A percentile compares a stretch with the other conserved stretches of the same genome.
Conservation (phyloP, 53 echinoderm and acorn worm genomes). For the Stichopus horrens region DNA sequence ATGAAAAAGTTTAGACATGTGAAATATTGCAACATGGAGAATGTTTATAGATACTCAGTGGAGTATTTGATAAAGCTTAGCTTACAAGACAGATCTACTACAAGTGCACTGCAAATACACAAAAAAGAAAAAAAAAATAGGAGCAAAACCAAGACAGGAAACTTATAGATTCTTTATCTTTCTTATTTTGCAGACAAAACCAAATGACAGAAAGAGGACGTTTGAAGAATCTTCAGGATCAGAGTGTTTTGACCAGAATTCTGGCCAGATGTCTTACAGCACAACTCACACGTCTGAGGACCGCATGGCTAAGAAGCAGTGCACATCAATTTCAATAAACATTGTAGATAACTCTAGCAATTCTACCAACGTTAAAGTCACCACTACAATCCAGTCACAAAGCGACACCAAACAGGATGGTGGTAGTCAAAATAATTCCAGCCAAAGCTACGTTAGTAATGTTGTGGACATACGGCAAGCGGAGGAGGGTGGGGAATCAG, state of each 20-base stretch:
- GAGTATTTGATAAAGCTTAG: too few species aligned
- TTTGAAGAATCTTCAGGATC: constrained; percentile 29
- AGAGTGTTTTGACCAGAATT: constrained; percentile 13
- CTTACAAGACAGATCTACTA: too few species aligned
- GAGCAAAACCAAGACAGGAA: too few species aligned
- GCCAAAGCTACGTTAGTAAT: constrained; percentile 30
- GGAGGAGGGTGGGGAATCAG: background rate
- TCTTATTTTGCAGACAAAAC: constrained; percentile 22
- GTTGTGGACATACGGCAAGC: constrained; percentile 33
- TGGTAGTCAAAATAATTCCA: background rate
- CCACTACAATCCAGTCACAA: constrained; percentile 24
- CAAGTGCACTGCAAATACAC: too few species aligned
- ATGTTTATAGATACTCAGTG: too few species aligned
- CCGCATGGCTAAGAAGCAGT: constrained; percentile 13
- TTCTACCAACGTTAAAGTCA: constrained; percentile 25
- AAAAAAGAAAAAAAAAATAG: too few species aligned
- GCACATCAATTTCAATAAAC: constrained; percentile 22
- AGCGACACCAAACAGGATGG: background rate
- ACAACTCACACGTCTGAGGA: constrained; percentile 27
- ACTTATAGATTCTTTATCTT: background rate
- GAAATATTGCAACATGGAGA: too few species aligned
- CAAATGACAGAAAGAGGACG: constrained; percentile 29
- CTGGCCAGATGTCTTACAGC: background rate
- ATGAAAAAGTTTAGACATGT: too few species aligned
- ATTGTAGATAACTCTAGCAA: constrained; percentile 26